phyloP scores from a whole-genome alignment of 2,113 vertebrate species.

The Albula glossodonta region DNA sequence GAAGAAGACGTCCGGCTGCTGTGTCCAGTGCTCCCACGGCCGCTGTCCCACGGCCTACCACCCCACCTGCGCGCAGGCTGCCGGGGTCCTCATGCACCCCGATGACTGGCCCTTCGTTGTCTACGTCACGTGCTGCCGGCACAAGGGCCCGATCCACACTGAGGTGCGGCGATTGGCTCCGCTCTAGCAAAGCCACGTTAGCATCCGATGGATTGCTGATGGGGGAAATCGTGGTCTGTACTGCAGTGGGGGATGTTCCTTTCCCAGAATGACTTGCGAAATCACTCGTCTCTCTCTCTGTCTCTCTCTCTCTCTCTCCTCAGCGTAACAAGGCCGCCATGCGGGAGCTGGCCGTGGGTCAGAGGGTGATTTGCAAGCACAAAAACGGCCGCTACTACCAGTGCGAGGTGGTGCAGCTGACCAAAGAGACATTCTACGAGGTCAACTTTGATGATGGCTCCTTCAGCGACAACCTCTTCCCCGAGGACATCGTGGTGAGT shows the following conservation, averaged over 20 bases:
- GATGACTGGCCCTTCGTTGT: constrained; percentile 97
- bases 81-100: constrained; percentile 92
- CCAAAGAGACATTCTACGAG: constrained; percentile 92
- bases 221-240: background rate
- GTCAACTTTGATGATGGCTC: constrained; percentile 97
- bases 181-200: background rate
- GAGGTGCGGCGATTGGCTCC: constrained; percentile 73
- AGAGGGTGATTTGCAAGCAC: constrained; percentile 93
- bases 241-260: background rate
- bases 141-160: constrained; percentile 75
- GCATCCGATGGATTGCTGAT: background rate
- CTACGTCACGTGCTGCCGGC: constrained; percentile 92
- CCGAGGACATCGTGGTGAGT: constrained; percentile 93
- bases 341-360: constrained; percentile 80
- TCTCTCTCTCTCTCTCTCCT: background rate
- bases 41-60: constrained; percentile 97
- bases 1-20: constrained; percentile 86
- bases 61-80: constrained; percentile 92
- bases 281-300: too few species aligned
- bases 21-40: constrained; percentile 94
- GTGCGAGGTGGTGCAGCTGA: constrained; percentile 88
- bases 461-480: constrained; percentile 95
- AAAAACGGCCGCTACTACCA: constrained; percentile 97
- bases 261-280: background rate
- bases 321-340: constrained; percentile 81